Base-by-base conservation (phyloP, 2,113 vertebrate species). In the Aegypius monachus region DNA sequence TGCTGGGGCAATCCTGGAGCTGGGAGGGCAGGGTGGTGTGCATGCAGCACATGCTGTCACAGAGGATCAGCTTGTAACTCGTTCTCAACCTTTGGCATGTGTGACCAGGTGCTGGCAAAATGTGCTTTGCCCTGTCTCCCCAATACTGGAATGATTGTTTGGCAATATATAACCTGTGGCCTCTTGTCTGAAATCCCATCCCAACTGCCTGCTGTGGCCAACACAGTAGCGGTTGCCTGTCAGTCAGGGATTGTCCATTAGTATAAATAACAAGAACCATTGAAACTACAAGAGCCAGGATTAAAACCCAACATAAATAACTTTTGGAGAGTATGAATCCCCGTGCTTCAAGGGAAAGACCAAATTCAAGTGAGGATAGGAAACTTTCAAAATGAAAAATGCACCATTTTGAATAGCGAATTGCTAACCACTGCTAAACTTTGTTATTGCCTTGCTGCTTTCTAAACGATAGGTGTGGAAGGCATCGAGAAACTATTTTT, bases 101-200 rank as follows among this genome's bases (percentile, higher is more conserved):
- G 34, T 40, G 27, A 31, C 31, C n/a, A 29, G 53, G n/a, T n/a
- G 7, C 40, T 27, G n/a, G 50, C 8, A 17, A 43, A 45, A 52
- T 32, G 15, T 34, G 17, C 8, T 79, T 74, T 74, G 14, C 21
- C 26, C 15, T 16, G 2, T 3, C 20, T 75, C 18, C 47, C 47
- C 15, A 10, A 1, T 5, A 16, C 31, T 14, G 53, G 55, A 48
- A 10, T 0, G 1, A 16, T 40, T 19, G 11, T 47, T n/a, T 91
- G 32, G 43, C 36, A 52, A 52, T 11, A 36, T 4, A 8, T 9
- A 50, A 79, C 19, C 36, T 17, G 10, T 52, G 20, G 36, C 22
- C 18, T 50, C 27, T 59, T 59, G 29, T 47, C 52, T 47, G 58
- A 61, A 80, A 59, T 52, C 59, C 34, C 75, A 31, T 47, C 19